These are phyloP conservation scores for Pseudomugil gertrudae DNA, from an alignment of 2,797 vertebrate genomes.

Conservation along the genomic window DNA sequence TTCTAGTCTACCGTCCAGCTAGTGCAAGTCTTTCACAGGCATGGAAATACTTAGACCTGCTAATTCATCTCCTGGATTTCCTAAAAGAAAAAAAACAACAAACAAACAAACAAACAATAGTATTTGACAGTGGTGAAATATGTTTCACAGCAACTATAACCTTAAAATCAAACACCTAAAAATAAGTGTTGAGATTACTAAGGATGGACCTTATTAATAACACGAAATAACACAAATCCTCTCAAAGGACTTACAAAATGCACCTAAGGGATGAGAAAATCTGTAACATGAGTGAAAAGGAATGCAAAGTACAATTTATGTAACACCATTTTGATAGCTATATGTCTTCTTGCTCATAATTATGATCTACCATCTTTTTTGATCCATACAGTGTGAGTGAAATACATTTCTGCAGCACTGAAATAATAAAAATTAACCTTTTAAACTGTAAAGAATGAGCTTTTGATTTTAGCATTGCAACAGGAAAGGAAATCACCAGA, in stretches of 20 bases:
- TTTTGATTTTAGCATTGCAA: neutral
- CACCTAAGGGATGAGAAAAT: neutral
- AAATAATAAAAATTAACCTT: neutral
- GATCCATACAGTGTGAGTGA: neutral
- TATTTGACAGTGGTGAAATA: neutral
- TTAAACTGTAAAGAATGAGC: neutral
- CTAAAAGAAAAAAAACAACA: neutral
- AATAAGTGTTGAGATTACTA: neutral
- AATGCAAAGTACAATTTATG: neutral
- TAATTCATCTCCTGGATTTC: slow-evolving; percentile 18
- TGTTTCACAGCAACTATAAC: neutral
- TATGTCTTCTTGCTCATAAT: neutral
- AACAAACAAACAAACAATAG: neutral
- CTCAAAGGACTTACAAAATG: neutral
- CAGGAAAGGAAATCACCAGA: neutral
- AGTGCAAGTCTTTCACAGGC: slow-evolving; percentile 35
- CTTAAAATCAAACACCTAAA: neutral
- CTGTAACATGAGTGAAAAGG: neutral
- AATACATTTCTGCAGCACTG: neutral
- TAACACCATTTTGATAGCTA: neutral
- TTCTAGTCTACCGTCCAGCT: slow-evolving; percentile 39
- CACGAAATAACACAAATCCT: neutral
- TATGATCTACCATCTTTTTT: neutral
- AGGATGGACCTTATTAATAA: neutral
- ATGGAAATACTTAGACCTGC: slow-evolving; percentile 17